Percentiles rank a stretch among this genome's conserved stretches.
phyloP scores from a whole-genome alignment of 1,140 invertebrate genomes.

The Musca vetustissima region DNA sequence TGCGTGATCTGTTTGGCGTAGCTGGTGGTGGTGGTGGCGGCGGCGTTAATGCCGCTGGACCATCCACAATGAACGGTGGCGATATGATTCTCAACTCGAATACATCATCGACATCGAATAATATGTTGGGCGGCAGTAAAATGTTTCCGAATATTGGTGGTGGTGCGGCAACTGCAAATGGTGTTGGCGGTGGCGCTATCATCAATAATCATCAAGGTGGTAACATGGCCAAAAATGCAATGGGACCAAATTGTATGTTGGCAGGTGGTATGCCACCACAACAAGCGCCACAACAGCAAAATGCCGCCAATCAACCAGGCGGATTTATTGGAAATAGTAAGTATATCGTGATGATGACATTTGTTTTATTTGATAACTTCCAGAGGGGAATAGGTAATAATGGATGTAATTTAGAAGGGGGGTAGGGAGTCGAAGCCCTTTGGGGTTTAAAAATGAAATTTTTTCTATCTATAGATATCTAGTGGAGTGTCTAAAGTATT shows the following conservation, averaged over 20 bases:
- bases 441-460: no score
- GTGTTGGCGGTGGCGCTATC: not conserved
- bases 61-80: conserved; percentile 26
- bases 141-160: conserved; percentile 8
- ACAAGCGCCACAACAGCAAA: conserved; percentile 29
- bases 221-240: conserved; percentile 16
- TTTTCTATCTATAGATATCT: no score
- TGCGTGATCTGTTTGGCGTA: conserved; percentile 43
- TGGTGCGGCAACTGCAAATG: not conserved
- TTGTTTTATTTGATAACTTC: no score
- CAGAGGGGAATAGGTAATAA: no score
- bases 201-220: not conserved
- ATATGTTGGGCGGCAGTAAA: not conserved
- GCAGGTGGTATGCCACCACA: conserved; percentile 14
- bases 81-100: conserved; percentile 22
- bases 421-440: no score
- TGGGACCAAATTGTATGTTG: not conserved
- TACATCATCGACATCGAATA: conserved; percentile 11
- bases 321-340: conserved; percentile 45
- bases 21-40: conserved; percentile 20
- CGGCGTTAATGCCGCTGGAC: conserved; percentile 1
- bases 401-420: no score
- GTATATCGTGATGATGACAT: no score
- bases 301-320: conserved; percentile 8
- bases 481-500: no score